Evolutionary conservation across 2,113 vertebrate species (phyloP), one percentile per base, ranked within the genome.

Genomic region (Accipiter virgatus): DNA sequence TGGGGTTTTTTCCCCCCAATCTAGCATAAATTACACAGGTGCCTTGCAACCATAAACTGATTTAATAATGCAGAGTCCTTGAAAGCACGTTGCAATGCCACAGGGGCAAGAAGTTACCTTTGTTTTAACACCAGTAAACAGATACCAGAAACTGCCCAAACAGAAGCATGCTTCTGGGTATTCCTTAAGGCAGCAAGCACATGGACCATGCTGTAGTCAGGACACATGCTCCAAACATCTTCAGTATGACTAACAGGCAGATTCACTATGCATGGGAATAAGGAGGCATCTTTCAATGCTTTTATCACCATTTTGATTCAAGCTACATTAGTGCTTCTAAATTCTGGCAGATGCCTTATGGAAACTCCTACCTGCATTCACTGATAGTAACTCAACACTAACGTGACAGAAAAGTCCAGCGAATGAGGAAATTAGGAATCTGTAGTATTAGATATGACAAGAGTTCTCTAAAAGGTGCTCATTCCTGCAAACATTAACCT

Each of bases 61-160:
- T 50, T 75, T 38, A 61, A 47, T 6, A 26, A 38, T 0, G 1
- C 2, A 4, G 32, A 81, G 7, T 43, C 43, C 52, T 45, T 9
- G 20, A 34, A 38, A 34, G 17, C 3, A 1, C 15, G 15, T 4
- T 18, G 6, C 7, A 22, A 9, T 31, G 20, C 38, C 59, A 52
- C 2, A 16, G 27, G 27, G 29, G n/a, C 32, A 68, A 36, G 18
- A 63, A 47, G 7, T 15, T 74, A 53, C 10, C 23, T 77, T 86
- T 56, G 53, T 38, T 73, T 86, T 63, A 73, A 61, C 48, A 48
- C 10, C 26, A 38, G 25, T 20, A 34, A 48, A 40, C 10, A 58
- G 42, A 26, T 10, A 36, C 20, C 50, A 65, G 22, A 42, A 77
- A 15, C 10, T 18, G 9, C 9, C 40, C 12, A 56, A 27, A 34